Percentiles rank a stretch among this genome's conserved stretches.
These are phyloP conservation scores for Meriones psammophilus DNA, from an alignment of 2,797 vertebrate genomes.

Conservation along the genomic window DNA sequence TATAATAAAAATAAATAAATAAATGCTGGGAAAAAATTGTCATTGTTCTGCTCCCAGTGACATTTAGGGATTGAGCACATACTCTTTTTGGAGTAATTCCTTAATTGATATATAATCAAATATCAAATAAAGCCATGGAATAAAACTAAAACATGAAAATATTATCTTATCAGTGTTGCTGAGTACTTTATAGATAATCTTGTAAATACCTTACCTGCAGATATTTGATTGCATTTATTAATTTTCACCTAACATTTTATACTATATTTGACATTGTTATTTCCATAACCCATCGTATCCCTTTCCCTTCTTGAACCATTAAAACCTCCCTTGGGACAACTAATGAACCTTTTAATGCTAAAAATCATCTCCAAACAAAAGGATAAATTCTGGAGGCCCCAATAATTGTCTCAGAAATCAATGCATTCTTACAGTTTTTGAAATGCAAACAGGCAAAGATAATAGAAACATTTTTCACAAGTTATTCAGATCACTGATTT, in stretches of 20 bases:
- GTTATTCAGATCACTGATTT: constrained; percentile 82
- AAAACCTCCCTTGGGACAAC: constrained; percentile 57
- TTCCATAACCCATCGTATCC: constrained; percentile 61
- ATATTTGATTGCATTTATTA: constrained; percentile 62
- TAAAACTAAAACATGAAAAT: constrained; percentile 60
- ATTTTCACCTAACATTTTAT: constrained; percentile 61
- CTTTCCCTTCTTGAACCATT: constrained; percentile 53
- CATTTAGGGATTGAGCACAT: background rate
- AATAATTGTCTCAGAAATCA: constrained; percentile 78
- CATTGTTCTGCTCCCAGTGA: constrained; percentile 28
- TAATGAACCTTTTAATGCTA: constrained; percentile 69
- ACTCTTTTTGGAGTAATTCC: constrained; percentile 25
- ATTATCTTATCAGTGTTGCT: constrained; percentile 44
- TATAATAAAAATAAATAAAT: no score
- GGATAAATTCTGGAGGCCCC: constrained; percentile 54
- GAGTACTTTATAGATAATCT: constrained; percentile 44
- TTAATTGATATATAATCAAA: constrained; percentile 49
- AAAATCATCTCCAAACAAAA: constrained; percentile 68
- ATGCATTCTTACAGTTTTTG: constrained; percentile 72
- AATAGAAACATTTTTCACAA: constrained; percentile 86
- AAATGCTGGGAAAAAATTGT: background rate
- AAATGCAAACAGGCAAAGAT: constrained; percentile 84
- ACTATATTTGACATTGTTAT: constrained; percentile 49
- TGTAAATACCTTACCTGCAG: background rate
- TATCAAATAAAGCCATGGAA: constrained; percentile 15